Conservation (phyloP, 2,797 vertebrate species). For the Parauchenoglanis ngamensis region DNA sequence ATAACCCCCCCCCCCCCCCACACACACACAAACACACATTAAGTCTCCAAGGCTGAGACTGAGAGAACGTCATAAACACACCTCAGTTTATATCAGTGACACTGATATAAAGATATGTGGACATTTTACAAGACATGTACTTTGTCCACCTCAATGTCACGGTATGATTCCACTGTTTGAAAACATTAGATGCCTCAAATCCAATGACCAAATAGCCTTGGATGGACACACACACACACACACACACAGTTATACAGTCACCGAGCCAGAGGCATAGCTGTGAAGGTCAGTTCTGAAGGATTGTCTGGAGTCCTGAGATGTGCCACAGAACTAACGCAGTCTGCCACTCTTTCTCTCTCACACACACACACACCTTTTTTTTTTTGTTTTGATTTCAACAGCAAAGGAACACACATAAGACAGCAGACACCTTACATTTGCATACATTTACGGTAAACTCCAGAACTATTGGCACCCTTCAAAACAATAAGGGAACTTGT, state of each 20-base stretch:
- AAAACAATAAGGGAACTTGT: too few relatives aligned
- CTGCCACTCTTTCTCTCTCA: constrained; percentile 12
- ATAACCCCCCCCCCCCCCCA: not conserved
- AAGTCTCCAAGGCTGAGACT: not conserved
- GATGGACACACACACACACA: not conserved
- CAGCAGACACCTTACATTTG: not conserved
- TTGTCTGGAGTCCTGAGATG: constrained; percentile 16
- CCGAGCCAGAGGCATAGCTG: constrained; percentile 12
- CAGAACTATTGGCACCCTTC: not conserved
- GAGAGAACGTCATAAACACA: not conserved
- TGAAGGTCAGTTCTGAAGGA: constrained; percentile 23
- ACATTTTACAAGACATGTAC: constrained; percentile 14
- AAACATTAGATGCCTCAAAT: constrained; percentile 9
- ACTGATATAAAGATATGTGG: not conserved
- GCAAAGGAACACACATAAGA: not conserved
- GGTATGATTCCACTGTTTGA: constrained; percentile 18
- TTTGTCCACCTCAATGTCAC: not conserved
- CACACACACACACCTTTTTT: not conserved
- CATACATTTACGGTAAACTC: not conserved
- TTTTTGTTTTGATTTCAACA: not conserved
- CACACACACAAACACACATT: not conserved
- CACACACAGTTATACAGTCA: constrained; percentile 26
- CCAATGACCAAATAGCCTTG: not conserved
- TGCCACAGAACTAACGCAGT: constrained; percentile 38
- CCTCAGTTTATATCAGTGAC: constrained; percentile 3